Evolutionary conservation across 2,888 invertebrate genomes (phyloP), one percentile per base, ranked within the genome.

Genomic region (Tetragnatha montana): DNA sequence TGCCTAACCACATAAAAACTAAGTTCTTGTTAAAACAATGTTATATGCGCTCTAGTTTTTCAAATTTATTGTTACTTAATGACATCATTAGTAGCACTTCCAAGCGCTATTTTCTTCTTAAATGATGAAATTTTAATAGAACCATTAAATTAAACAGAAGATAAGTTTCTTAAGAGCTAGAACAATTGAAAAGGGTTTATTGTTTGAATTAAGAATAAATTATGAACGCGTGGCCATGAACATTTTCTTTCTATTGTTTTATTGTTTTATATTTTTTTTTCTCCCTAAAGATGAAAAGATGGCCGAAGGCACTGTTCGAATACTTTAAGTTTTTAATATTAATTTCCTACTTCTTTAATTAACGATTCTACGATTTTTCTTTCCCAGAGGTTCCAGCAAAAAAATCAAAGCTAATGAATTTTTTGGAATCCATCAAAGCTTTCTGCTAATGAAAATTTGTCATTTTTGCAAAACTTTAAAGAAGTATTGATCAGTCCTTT

Each of bases 341-440:
- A 78, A 78, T 78, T 78, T 12, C 22, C 21, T 78, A 6, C n/a
- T 60, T 22, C 78, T 22, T 78, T 78, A 78, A 78, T 78, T 60
- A 78, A 78, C 78, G 60, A 60, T 78, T 78, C 78, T 21, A 60
- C 12, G 60, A 14, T 60, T 78, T 6, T 76, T 78, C 22, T 78
- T 78, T 10, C 0, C 14, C 8, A 60, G 3, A 6, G 60, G 14
- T 22, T 17, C 49, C 35, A 75, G 49, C 12, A 47, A 75, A 75
- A 75, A 75, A 75, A 60, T 47, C 19, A 17, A 78, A 78, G 60
- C 78, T 78, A 78, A 78, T 78, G 78, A 78, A 78, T 78, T 78
- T 78, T 78, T 60, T 35, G 14, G 60, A 78, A 60, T 78, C 51
- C 51, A 21, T 22, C 8, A 78, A 78, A 78, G 22, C 51, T 50